Percentiles rank a stretch among this genome's conserved stretches.
phyloP scores from a whole-genome alignment of 2,888 invertebrate genomes.

The Epinotia bilunana region DNA sequence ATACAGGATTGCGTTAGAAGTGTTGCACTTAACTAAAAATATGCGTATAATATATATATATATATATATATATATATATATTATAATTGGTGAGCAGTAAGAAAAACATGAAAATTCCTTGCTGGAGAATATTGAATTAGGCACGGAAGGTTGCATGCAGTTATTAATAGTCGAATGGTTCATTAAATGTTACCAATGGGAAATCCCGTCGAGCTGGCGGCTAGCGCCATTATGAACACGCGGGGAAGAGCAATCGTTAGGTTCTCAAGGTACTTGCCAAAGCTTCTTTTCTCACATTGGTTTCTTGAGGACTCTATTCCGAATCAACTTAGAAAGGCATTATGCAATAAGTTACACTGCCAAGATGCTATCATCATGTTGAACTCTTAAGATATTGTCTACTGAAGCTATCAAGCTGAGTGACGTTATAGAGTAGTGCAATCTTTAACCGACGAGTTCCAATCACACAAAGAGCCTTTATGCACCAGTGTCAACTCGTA shows the following conservation, averaged over 20 bases:
- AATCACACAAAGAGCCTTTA: slow-evolving; percentile 45
- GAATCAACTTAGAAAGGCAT: neutral
- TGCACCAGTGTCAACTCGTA: slow-evolving; percentile 43
- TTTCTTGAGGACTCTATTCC: neutral
- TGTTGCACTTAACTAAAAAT: too few species aligned
- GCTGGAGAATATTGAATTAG: neutral
- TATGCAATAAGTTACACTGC: neutral
- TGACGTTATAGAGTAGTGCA: slow-evolving; percentile 39
- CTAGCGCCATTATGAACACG: neutral
- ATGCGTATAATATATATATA: too few species aligned
- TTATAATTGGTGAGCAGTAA: too few species aligned
- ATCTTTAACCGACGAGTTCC: slow-evolving; percentile 39
- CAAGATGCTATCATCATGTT: neutral
- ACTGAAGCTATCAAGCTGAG: slow-evolving; percentile 38
- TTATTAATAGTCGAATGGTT: neutral
- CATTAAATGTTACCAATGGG: neutral
- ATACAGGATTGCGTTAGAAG: too few species aligned
- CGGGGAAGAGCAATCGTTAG: neutral
- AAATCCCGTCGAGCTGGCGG: neutral
- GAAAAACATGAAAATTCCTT: neutral
- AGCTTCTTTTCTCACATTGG: too few species aligned
- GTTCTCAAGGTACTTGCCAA: neutral
- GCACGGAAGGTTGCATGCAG: neutral
- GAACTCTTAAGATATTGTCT: slow-evolving; percentile 26
- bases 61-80: too few species aligned